Base-by-base conservation (phyloP, 2,113 vertebrate species). In the Phylloscopus whistleri region DNA sequence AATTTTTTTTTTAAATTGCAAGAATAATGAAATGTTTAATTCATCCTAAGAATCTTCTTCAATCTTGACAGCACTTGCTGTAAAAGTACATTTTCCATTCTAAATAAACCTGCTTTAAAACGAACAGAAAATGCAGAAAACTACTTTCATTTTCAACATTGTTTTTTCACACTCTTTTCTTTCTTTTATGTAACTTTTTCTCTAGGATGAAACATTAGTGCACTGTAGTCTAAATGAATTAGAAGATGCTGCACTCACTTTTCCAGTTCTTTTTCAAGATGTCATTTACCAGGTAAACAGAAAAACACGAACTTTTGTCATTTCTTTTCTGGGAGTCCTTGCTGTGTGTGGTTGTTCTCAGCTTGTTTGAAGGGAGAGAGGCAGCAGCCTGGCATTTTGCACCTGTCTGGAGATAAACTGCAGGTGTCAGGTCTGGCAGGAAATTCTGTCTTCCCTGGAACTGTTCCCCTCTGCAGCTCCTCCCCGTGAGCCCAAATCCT, bases 171-270 rank as follows among this genome's bases (percentile, higher is more conserved):
- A 27, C 10, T 28, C 17, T 48, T 46, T 49, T 62, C 48, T 69
- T 35, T 58, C 44, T 69, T 56, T 69, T 14, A 8, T 27, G 3
- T 48, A 3, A 9, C 49, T 43, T 81, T 72, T 46, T 58, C 66
- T 62, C 33, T 86, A 99, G 99, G 99, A 99, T 97, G 99, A 99
- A 98, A 99, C 99, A 28, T 96, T 99, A 98, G 99, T 99, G 92
- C 99, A 99, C 96, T 99, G 99, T 98, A 99, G 99, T 97, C 98
- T 99, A 97, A 99, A 99, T 73, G 99, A 99, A 94, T 98, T 99
- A 96, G 99, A 99, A 97, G 99, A 99, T 86, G 99, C 99, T 95
- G 99, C 99, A 90, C 99, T 99, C 91, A 99, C 99, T 79, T 99
- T 99, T 95, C 99, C 99, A 91, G 99, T 99, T 77, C 99, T 99